Conservation (phyloP, 1,140 invertebrate genomes). For the Eupeodes corollae region DNA sequence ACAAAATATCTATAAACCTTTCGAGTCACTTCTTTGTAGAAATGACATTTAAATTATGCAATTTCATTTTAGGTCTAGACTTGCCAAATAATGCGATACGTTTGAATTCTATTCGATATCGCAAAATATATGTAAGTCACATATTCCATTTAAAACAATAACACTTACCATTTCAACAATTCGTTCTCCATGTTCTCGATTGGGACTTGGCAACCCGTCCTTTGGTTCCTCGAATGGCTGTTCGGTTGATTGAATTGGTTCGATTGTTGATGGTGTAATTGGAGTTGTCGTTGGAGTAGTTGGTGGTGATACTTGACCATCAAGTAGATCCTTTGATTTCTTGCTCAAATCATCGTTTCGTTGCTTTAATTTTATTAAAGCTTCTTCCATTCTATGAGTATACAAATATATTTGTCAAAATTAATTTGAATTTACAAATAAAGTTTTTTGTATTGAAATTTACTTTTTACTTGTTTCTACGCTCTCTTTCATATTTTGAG, state of each 20-base stretch:
- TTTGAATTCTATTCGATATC: too few species aligned
- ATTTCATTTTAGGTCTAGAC: too few species aligned
- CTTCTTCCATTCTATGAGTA: conserved; percentile 28
- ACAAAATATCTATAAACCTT: too few species aligned
- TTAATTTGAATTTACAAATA: not conserved
- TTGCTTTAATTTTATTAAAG: conserved; percentile 31
- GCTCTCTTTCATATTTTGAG: conserved; percentile 36
- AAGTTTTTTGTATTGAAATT: not conserved
- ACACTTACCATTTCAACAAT: conserved; percentile 36
- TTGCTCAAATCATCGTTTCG: conserved; percentile 32
- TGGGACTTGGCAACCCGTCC: conserved; percentile 27
- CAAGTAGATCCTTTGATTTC: conserved; percentile 20
- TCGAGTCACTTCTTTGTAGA: too few species aligned
- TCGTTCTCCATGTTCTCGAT: conserved; percentile 28
- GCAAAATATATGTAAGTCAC: too few species aligned
- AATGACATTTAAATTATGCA: too few species aligned
- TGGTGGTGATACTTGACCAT: conserved; percentile 16
- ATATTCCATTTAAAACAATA: too few species aligned
- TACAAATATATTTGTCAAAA: not conserved
- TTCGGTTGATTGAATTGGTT: not conserved
- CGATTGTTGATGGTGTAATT: conserved; percentile 17
- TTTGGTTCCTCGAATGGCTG: conserved; percentile 27
- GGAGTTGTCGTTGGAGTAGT: conserved; percentile 13
- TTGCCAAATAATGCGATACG: too few species aligned
- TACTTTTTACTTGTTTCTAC: conserved; percentile 19